Evolutionary conservation across 2,797 vertebrate genomes (phyloP).

Genomic region (Chelon auratus): DNA sequence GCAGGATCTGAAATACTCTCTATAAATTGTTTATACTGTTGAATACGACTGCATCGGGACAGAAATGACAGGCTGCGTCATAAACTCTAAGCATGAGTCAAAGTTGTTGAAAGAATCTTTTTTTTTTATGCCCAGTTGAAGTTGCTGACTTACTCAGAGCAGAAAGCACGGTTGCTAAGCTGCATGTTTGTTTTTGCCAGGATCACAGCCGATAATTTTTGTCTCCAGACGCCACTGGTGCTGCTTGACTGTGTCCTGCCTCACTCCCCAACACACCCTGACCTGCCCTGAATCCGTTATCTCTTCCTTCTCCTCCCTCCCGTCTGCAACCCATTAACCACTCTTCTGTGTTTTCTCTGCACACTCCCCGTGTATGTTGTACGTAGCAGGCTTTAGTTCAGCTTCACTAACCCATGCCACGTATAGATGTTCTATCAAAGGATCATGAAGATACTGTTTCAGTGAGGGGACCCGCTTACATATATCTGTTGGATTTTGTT

Average conservation of each 20-base stretch:
- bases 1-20: constrained; percentile 7
- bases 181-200: constrained; percentile 72
- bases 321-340: constrained; percentile 76
- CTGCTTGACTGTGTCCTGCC: constrained; percentile 88
- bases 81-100: constrained; percentile 58
- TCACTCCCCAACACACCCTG: constrained; percentile 57
- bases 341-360: constrained; percentile 62
- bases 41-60: constrained; percentile 31
- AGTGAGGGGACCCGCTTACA: constrained; percentile 21
- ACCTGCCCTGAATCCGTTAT: constrained; percentile 39
- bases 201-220: constrained; percentile 56
- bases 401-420: constrained; percentile 75
- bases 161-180: constrained; percentile 67
- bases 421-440: neutral
- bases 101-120: constrained; percentile 11
- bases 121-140: constrained; percentile 70
- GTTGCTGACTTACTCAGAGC: constrained; percentile 88
- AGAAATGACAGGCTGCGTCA: constrained; percentile 21
- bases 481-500: neutral
- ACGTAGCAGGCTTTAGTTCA: constrained; percentile 56
- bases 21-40: constrained; percentile 2
- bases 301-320: constrained; percentile 46
- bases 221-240: constrained; percentile 85
- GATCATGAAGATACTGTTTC: constrained; percentile 1
- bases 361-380: constrained; percentile 61